These are phyloP conservation scores for Tenualosa thibaudeaui DNA, from an alignment of 2,797 vertebrate genomes.

Conservation along the genomic window DNA sequence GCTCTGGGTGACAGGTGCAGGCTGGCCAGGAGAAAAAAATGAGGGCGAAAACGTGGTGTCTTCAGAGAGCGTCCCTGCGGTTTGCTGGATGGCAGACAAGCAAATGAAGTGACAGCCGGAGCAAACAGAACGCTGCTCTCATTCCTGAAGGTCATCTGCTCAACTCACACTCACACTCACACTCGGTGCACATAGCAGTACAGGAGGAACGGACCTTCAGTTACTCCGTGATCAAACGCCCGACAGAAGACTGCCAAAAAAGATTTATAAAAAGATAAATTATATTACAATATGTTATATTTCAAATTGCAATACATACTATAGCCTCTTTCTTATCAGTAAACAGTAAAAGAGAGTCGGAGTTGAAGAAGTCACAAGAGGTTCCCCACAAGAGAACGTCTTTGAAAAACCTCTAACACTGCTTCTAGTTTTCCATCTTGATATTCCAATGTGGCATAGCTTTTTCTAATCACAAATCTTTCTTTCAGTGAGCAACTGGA, in stretches of 20 bases:
- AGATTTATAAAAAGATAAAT: not conserved
- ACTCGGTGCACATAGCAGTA: not conserved
- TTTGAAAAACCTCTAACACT: not conserved
- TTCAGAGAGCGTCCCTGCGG: slow-evolving; percentile 39
- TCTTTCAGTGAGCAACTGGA: not conserved
- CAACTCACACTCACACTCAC: not conserved
- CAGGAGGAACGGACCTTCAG: slow-evolving; percentile 3
- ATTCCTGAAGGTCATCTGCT: slow-evolving; percentile 37
- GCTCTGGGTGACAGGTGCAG: slow-evolving; percentile 49
- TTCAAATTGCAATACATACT: too few species aligned
- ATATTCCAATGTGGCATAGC: slow-evolving; percentile 4
- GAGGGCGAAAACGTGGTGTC: not conserved
- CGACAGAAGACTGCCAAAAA: slow-evolving; percentile 28
- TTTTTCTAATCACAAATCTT: not conserved
- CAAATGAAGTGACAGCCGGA: slow-evolving; percentile 59
- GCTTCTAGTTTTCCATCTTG: not conserved
- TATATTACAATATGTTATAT: not conserved
- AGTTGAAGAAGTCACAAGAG: too few species aligned
- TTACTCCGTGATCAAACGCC: slow-evolving; percentile 34
- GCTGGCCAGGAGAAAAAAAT: slow-evolving; percentile 31
- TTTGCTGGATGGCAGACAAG: slow-evolving; percentile 56
- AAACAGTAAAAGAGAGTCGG: too few species aligned
- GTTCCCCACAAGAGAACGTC: not conserved
- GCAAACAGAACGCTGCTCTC: slow-evolving; percentile 41
- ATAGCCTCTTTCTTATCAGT: too few species aligned